Evolutionary conservation across 2,797 vertebrate genomes (phyloP), one percentile per base, ranked within the genome.

Genomic region (Psittacula echo): DNA sequence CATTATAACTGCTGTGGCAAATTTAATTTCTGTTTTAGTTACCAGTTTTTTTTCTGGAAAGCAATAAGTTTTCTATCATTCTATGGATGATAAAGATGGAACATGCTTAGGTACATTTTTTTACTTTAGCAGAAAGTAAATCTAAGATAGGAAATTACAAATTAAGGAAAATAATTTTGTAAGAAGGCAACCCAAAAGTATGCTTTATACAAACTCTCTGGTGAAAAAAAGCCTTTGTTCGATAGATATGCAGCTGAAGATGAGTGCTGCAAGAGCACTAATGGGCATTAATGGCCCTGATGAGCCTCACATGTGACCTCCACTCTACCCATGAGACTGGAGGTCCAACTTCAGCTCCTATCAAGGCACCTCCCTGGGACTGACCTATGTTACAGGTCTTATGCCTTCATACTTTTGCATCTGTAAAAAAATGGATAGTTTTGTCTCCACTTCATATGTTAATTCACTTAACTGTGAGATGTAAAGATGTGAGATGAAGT

Each of bases 1-100:
- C 14, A 26, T 85, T 86, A 10, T 39, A 81, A 70, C 42, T 81
- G 11, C 26, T 85, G 34, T 27, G 6, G 32, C 70, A 64, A 89
- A 90, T 89, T 92, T 73, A 87, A 85, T 91, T 87, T 95, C 34
- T 92, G 7, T 68, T 11, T 93, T 77, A 67, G 68, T 51, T 84
- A 30, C 1, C 0, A 9, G 4, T 0, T 20, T 79, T 81, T 90
- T 72, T 90, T 75, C 70, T 85, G 3, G 42, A 75, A 76, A 66
- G 19, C 9, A 60, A 8, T 70, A 53, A 66, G 5, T 5, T 60
- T 89, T 79, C 34, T 85, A 66, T 66, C 2, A 44, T 73, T 92
- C 34, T 47, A 24, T 54, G 21, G 27, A 50, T 45, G 22, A 81
- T 61, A 65, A 84, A 60, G 48, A 61, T 34, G 22, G 54, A 41